These are phyloP conservation scores for Pseudochirops cupreus DNA, from an alignment of 2,797 vertebrate species.

Conservation along the genomic window DNA sequence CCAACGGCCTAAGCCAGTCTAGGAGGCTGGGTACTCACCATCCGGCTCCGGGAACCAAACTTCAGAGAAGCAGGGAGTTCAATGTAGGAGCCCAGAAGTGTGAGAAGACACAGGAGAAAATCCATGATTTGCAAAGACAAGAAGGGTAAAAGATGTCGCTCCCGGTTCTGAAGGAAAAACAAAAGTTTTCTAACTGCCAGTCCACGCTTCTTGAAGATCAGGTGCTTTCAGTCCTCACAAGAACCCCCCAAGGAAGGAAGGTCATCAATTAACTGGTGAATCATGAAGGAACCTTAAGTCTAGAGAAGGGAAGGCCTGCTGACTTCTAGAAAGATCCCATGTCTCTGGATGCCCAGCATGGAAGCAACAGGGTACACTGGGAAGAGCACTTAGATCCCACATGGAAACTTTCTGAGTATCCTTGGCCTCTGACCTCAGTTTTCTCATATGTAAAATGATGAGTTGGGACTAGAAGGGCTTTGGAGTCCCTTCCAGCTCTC, in stretches of 20 bases:
- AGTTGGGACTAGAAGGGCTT: not conserved
- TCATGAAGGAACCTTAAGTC: not conserved
- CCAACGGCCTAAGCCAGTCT: not conserved
- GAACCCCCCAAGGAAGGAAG: not conserved
- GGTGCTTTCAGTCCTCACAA: not conserved
- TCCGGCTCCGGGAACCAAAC: slow-evolving; percentile 67
- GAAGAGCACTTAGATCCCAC: not conserved
- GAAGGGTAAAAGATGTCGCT: slow-evolving; percentile 87
- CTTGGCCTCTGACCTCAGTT: not conserved
- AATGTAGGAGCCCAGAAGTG: slow-evolving; percentile 83
- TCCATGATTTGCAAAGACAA: slow-evolving; percentile 87
- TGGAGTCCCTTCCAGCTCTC: not conserved
- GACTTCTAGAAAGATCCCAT: not conserved
- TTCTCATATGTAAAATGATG: not conserved
- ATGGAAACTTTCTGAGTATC: not conserved
- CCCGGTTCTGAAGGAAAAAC: slow-evolving; percentile 80
- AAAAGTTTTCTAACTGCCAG: not conserved
- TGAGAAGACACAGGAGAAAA: slow-evolving; percentile 85
- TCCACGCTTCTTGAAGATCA: not conserved
- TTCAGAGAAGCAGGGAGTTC: slow-evolving; percentile 82
- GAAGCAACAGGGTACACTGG: not conserved
- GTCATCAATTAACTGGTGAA: not conserved
- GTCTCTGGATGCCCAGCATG: not conserved
- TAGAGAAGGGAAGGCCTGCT: not conserved
- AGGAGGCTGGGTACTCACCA: slow-evolving; percentile 69